A percentile compares a stretch with the other conserved stretches of the same genome.
Conservation (phyloP, 2,888 invertebrate genomes). For the Xestia c-nigrum region DNA sequence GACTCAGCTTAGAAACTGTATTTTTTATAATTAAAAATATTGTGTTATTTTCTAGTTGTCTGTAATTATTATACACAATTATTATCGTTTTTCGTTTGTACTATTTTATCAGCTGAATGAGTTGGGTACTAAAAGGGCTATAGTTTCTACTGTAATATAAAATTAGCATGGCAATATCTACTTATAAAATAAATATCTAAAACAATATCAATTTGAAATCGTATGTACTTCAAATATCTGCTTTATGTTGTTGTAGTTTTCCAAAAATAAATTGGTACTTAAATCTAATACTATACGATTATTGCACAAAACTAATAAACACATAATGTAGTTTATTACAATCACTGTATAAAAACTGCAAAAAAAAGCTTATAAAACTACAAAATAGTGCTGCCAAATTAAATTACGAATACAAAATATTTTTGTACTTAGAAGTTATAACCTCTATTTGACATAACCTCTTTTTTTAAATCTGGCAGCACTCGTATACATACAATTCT, state of each 20-base stretch:
- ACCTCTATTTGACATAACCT: constrained; percentile 32
- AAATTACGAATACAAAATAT: constrained; percentile 29
- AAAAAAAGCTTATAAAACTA: constrained; percentile 45
- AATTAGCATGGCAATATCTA: constrained; percentile 45
- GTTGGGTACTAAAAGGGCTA: neutral
- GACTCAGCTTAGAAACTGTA: neutral
- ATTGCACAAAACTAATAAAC: constrained; percentile 73
- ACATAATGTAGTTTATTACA: constrained; percentile 60
- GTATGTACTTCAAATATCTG: constrained; percentile 29
- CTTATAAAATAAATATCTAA: constrained; percentile 42
- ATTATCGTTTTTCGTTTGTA: constrained; percentile 42
- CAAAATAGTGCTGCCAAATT: constrained; percentile 54
- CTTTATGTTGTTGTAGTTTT: constrained; percentile 43
- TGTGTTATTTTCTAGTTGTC: constrained; percentile 1
- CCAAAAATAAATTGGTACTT: constrained; percentile 60
- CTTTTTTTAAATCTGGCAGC: constrained; percentile 45
- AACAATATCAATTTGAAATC: constrained; percentile 44
- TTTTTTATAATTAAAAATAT: neutral
- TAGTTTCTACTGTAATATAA: constrained; percentile 13
- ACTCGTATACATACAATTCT: constrained; percentile 63
- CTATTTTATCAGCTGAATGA: constrained; percentile 39
- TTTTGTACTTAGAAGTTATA: constrained; percentile 62
- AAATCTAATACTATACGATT: constrained; percentile 64
- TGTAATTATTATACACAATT: constrained; percentile 14
- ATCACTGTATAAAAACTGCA: constrained; percentile 63